Conservation (phyloP, 1,140 invertebrate genomes). For the Idris sp. region DNA sequence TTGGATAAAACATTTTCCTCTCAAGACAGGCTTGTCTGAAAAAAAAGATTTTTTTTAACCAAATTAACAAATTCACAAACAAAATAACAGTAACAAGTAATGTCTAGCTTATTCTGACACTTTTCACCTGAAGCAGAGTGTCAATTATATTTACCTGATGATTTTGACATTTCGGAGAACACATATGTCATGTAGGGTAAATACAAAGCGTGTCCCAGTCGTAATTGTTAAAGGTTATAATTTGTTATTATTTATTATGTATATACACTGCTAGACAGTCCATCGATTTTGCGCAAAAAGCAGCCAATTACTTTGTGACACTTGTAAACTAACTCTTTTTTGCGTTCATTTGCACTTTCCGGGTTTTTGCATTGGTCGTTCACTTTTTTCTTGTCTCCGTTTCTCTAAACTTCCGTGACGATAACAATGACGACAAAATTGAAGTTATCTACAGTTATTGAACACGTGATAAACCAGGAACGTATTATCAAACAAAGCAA, state of each 20-base stretch:
- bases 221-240: conserved; percentile 31
- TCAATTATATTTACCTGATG: conserved; percentile 20
- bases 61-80: not conserved
- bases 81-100: not conserved
- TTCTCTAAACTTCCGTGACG: conserved; percentile 11
- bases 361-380: not conserved
- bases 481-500: not conserved
- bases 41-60: too few relatives aligned
- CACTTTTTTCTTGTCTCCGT: conserved; percentile 8
- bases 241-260: too few relatives aligned
- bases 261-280: too few relatives aligned
- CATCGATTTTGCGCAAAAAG: too few relatives aligned
- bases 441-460: conserved; percentile 25
- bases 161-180: conserved; percentile 39
- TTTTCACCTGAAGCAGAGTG: not conserved
- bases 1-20: not conserved
- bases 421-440: conserved; percentile 36
- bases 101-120: not conserved
- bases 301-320: not conserved
- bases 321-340: too few relatives aligned
- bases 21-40: not conserved
- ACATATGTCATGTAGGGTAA: conserved; percentile 44
- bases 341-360: not conserved
- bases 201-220: not conserved
- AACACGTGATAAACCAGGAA: conserved; percentile 26